These are phyloP conservation scores for Plecotus auritus DNA, from an alignment of 2,113 vertebrate species.

Conservation along the genomic window DNA sequence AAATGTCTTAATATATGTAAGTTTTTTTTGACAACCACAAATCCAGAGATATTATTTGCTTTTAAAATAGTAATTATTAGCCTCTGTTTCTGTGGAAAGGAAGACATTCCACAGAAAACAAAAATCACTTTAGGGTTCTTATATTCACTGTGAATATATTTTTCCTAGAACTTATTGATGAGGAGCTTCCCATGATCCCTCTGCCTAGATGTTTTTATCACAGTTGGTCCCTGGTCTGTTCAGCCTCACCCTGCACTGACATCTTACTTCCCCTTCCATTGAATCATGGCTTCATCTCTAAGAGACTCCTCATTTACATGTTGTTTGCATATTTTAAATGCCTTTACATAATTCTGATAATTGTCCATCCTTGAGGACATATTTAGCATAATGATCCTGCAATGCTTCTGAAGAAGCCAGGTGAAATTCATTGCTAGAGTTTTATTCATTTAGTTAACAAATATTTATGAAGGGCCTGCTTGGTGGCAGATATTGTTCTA, in stretches of 20 bases:
- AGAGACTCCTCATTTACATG: not conserved
- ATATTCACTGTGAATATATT: not conserved
- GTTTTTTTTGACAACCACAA: not conserved
- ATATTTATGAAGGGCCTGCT: not conserved
- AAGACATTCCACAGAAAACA: not conserved
- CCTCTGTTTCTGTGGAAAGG: not conserved
- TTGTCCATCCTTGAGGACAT: not conserved
- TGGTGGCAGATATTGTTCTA: not conserved
- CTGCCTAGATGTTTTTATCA: not conserved
- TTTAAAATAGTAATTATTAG: not conserved
- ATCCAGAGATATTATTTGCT: not conserved
- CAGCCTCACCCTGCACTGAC: not conserved
- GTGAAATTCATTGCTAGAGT: not conserved
- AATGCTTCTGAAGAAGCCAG: not conserved
- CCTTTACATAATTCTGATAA: slow-evolving; percentile 14
- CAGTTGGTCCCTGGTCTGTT: not conserved
- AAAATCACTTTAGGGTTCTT: not conserved
- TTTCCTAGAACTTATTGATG: not conserved
- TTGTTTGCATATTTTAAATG: slow-evolving; percentile 36
- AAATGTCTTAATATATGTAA: not conserved
- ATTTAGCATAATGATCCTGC: not conserved
- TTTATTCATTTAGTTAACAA: not conserved
- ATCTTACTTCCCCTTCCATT: not conserved
- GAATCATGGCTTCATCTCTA: not conserved
- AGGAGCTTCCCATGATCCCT: not conserved